Base-by-base conservation (phyloP, 2,113 vertebrate genomes). In the Grantiella picta region DNA sequence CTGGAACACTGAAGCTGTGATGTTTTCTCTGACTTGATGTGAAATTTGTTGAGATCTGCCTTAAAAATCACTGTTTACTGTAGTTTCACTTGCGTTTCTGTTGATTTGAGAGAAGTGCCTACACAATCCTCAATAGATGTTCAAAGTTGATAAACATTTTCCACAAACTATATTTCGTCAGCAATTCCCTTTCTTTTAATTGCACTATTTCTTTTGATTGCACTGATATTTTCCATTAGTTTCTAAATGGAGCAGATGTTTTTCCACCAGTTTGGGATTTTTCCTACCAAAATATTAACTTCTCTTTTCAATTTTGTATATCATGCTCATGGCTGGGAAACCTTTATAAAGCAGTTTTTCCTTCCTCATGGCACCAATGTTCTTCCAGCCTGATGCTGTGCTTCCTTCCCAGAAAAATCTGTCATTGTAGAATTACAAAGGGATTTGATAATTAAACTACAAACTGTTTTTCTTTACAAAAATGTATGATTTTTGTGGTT, bases 171-270 rank as follows among this genome's bases (percentile, higher is more conserved):
- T 80, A 38, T 89, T 86, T 70, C 29, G 12, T 54, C 57, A 95
- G 82, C 72, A 29, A 82, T 85, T 85, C 71, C 78, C 78, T 94
- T 66, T 63, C 71, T 91, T 95, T 92, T 96, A 93, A 96, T 95
- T 82, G 81, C 69, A 35, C 10, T 53, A 27, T 93, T 82, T 79
- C 82, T 82, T 96, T 94, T 90, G 86, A 94, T 92, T 95, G 69
- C 36, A 11, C 20, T 56, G 29, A 76, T 64, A 52, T 91, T 97
- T 96, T 94, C 81, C 72, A 47, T 85, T 86, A 45, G 45, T 50
- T 92, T 92, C 91, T 82, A 94, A 96, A 83, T 42, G 45, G 50
- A 71, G 50, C 96, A 97, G 96, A 94, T 97, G 94, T 86, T 97
- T 96, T 60, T 66, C 78, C 22, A 65, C 72, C 60, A 82, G 75